phyloP scores from a whole-genome alignment of 2,797 vertebrate genomes.

The Onychomys torridus region DNA sequence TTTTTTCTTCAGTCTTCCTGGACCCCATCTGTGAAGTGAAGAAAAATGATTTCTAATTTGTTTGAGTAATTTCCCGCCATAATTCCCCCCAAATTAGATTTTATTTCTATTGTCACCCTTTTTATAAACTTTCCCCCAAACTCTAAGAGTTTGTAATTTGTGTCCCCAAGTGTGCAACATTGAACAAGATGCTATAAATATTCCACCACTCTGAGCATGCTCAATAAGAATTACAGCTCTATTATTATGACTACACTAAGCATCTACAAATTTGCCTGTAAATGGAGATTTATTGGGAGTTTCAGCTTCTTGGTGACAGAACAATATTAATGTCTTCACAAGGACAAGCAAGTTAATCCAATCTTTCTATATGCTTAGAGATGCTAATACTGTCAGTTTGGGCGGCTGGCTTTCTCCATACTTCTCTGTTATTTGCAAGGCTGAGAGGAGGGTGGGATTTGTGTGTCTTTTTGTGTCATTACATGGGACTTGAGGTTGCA shows the following conservation, averaged over 20 bases:
- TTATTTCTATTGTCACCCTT: constrained; percentile 54
- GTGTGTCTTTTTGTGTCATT: neutral
- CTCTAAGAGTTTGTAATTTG: constrained; percentile 40
- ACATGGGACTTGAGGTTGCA: constrained; percentile 14
- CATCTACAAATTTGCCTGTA: constrained; percentile 81
- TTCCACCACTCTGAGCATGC: neutral
- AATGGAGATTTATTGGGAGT: constrained; percentile 74
- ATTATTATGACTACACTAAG: constrained; percentile 75
- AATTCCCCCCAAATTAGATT: constrained; percentile 11
- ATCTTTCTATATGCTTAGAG: constrained; percentile 71
- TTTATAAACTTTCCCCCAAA: constrained; percentile 55
- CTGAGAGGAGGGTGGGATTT: constrained; percentile 6
- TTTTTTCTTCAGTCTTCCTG: constrained; percentile 2
- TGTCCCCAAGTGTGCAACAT: constrained; percentile 61
- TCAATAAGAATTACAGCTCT: constrained; percentile 70
- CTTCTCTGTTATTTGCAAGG: constrained; percentile 50
- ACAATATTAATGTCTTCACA: constrained; percentile 78
- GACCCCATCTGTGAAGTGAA: neutral
- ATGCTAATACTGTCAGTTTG: constrained; percentile 73
- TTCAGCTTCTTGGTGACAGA: constrained; percentile 76
- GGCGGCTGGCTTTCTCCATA: constrained; percentile 57
- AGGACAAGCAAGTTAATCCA: constrained; percentile 73
- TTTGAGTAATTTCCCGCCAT: constrained; percentile 11
- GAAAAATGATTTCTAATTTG: constrained; percentile 50
- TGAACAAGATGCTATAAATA: constrained; percentile 66